Base-by-base conservation (phyloP, 2,888 invertebrate species). In the Drosophila histrio region DNA sequence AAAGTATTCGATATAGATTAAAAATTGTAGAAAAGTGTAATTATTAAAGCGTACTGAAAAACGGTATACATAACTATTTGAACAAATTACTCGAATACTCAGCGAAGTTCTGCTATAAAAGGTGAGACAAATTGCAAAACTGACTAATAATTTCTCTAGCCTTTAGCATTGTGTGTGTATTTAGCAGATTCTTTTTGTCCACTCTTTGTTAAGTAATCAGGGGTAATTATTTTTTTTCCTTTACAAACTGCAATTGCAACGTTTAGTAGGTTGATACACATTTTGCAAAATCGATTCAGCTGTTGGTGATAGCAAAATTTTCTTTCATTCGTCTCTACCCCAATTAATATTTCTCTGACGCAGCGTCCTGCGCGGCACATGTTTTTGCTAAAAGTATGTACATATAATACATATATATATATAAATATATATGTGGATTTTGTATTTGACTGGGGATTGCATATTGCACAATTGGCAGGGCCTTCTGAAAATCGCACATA, bases 311-410 rank as follows among this genome's bases (percentile, higher is more conserved):
- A 58, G 52, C 44, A 56, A 49, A 56, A 62, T 44, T 39, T 71
- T 65, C 32, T 54, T 50, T 38, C 26, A 19, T 34, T 57, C 49
- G 58, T 47, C 54, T 47, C 30, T 70, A 62, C 49, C 43, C 56
- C 50, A 52, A 60, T 74, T 64, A 60, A 53, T 43, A 60, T 59
- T 52, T 59, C 68, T 71, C 75, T 66, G 72, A 76, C 72, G 82
- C 68, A 79, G 83, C 81, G 87, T 86, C 86, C 79, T 83, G 87
- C 77, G 83, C 79, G 69, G 79, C 87, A 87, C 82, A 87, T 84
- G 87, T 76, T 87, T 64, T 28, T 50, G 34, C 9, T 21, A 17
- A 47, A 59, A 52, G 57, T 66, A 81, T 57, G 47, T 41, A 46
- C 19, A 63, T 39, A 41, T 34, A n/a, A n/a, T n/a, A n/a, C 32